Evolutionary conservation across 2,113 vertebrate genomes (phyloP), one percentile per base, ranked within the genome.

Genomic region (Tetraodon nigroviridis): DNA sequence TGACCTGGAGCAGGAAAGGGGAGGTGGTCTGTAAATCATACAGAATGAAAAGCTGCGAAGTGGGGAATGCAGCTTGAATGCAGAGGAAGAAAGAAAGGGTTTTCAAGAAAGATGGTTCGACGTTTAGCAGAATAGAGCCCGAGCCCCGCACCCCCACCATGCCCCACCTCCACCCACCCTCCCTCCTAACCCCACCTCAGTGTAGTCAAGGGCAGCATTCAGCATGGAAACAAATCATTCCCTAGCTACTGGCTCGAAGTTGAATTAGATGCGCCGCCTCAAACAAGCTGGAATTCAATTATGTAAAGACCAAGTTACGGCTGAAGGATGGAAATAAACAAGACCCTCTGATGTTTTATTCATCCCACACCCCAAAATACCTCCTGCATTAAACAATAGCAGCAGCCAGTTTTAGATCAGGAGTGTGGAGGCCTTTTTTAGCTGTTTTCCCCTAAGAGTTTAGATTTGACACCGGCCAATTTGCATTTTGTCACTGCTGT

Each of bases 311-410:
- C 55, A 49, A 84, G 87, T 86, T 84, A 81, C 57, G 75, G 77
- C 66, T 75, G 75, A 79, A 75, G 80, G 80, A 84, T 83, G 79
- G 81, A 84, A 81, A 84, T 81, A 84, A 88, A 87, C 84, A 81
- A 84, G 81, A 71, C 70, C 68, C 70, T 68, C 55, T 79, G 61
- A 87, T 88, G 78, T 86, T 88, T 88, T 82, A 88, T 87, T 86
- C 84, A 88, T 85, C 64, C 47, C 72, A 59, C 68, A 65, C 59
- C 68, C 68, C 48, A 66, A 81, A 84, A 84, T 73, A 76, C 78
- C 70, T 73, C 60, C 70, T 78, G 80, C 81, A 81, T 81, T 81
- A 80, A 85, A 76, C 71, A 80, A 29, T 60, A 72, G 62, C 64
- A 57, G 75, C 70, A 67, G 67, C 12, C 59, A 7, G 57, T 58